phyloP scores from a whole-genome alignment of 1,140 invertebrate species.

The Cyclina sinensis region DNA sequence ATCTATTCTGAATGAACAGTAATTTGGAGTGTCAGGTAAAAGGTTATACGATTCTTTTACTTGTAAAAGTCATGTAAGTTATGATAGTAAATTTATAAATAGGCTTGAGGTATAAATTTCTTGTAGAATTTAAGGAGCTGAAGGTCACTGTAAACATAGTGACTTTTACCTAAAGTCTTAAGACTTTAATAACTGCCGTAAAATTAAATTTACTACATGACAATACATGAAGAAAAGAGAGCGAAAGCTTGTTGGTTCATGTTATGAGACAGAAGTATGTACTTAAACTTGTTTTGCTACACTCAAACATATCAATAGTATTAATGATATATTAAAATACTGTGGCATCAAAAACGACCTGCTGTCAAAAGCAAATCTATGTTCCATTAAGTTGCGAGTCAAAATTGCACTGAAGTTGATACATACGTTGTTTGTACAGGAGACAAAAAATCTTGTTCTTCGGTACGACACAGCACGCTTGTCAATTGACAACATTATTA shows the following conservation, averaged over 20 bases:
- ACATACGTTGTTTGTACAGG: not conserved
- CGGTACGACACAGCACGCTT: not conserved
- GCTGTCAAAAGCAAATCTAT: not conserved
- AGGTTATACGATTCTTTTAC: too few species aligned
- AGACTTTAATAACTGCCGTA: constrained; percentile 10
- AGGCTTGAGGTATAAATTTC: not conserved
- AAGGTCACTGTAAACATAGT: not conserved
- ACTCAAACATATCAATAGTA: not conserved
- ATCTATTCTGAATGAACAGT: too few species aligned
- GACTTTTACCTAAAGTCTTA: not conserved
- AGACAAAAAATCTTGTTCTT: not conserved
- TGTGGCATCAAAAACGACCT: not conserved
- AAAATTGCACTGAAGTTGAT: not conserved
- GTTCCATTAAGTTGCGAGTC: not conserved
- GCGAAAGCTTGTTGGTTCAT: not conserved
- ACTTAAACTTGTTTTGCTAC: not conserved
- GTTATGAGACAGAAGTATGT: not conserved
- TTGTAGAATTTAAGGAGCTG: not conserved
- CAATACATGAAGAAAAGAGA: constrained; percentile 6
- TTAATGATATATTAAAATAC: not conserved
- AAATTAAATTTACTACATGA: constrained; percentile 7
- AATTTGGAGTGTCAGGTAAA: too few species aligned
- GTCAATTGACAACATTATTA: not conserved
- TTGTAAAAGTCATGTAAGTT: too few species aligned
- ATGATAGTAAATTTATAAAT: not conserved